These are phyloP conservation scores for Cataglyphis albicans DNA, from an alignment of 2,888 invertebrate genomes.

Conservation along the genomic window DNA sequence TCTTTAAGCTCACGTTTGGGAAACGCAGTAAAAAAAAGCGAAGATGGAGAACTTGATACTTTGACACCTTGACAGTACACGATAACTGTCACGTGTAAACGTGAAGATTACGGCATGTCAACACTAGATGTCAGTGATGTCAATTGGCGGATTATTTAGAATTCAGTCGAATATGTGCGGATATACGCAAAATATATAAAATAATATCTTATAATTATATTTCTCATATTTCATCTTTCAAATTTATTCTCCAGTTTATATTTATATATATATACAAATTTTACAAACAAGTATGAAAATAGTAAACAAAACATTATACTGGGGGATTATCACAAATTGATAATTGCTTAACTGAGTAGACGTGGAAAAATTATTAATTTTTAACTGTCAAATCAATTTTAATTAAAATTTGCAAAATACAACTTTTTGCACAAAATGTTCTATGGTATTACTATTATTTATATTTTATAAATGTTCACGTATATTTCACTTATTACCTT, in stretches of 20 bases:
- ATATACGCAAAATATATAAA: background rate
- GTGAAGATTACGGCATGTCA: background rate
- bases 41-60: background rate
- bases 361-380: background rate
- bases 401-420: background rate
- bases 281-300: background rate
- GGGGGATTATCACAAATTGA: background rate
- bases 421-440: background rate
- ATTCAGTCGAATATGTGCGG: background rate
- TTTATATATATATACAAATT: background rate
- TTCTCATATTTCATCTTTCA: background rate
- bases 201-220: background rate
- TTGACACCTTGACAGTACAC: background rate
- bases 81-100: background rate
- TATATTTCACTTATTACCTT: slow-evolving; percentile 58
- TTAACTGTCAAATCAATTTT: background rate
- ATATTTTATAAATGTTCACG: background rate
- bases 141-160: slow-evolving; percentile 26
- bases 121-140: slow-evolving; percentile 28
- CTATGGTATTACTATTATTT: background rate
- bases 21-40: background rate
- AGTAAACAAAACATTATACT: background rate
- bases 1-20: background rate
- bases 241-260: background rate
- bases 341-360: background rate